phyloP scores from a whole-genome alignment of 2,113 vertebrate genomes.

The Hippolais icterina region DNA sequence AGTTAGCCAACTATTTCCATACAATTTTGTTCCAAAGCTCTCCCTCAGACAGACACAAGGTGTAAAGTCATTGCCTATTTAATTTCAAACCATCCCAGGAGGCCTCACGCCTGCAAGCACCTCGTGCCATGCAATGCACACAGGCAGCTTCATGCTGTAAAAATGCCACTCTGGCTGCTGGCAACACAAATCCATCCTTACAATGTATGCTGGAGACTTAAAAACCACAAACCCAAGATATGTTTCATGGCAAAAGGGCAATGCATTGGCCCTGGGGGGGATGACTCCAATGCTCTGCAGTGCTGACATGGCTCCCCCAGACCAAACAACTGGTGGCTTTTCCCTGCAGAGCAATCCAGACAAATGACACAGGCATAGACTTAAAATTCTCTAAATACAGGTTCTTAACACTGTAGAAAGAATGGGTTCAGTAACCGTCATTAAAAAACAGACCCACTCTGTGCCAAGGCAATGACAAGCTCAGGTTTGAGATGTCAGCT shows the following conservation, averaged over 20 bases:
- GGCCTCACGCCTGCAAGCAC: background rate
- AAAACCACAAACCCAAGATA: background rate
- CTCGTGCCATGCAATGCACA: background rate
- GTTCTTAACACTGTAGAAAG: background rate
- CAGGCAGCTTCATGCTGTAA: background rate
- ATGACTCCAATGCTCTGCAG: background rate
- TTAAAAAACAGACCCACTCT: background rate
- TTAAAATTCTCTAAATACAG: background rate
- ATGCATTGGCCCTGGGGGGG: background rate
- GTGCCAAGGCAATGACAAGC: background rate
- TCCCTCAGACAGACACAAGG: background rate
- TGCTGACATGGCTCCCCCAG: fast-evolving
- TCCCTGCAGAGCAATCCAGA: background rate
- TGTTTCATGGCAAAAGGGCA: background rate
- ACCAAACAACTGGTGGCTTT: background rate
- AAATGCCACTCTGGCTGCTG: background rate
- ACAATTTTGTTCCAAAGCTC: background rate
- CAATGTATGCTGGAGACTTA: background rate
- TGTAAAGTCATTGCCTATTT: background rate
- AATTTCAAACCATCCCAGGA: background rate
- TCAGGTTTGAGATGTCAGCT: background rate
- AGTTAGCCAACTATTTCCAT: background rate
- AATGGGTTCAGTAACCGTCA: background rate
- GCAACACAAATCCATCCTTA: background rate
- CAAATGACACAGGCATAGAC: fast-evolving